Evolutionary conservation across 2,888 invertebrate species (phyloP), one percentile per base, ranked within the genome.

Genomic region (Drosophila mettleri): DNA sequence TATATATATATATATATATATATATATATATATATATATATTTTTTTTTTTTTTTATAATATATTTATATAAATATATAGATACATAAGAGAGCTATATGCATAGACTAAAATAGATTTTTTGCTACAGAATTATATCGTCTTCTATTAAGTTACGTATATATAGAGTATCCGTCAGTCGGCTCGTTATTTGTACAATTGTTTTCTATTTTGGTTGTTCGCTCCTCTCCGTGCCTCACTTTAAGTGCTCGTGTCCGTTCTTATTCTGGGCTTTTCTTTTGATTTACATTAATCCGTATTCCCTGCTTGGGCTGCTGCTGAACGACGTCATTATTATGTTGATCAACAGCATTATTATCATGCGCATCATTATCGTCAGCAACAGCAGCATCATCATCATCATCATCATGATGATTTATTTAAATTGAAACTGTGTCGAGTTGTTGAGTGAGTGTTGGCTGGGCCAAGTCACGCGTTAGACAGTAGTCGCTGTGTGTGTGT

Each of bases 371-470:
- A 48, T 31, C 20, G 45, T 29, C 18, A 52, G 16, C 34, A 64
- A 34, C 33, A 27, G 43, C 31, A 18, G 18, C 18, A 18, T 20
- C 41, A 1, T 12, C 12, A 39, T 5, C 1, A 20, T 1, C 20
- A 39, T 2, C 18, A 22, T 45, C 36, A 22, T 84, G 81, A 80
- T 78, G 71, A 76, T 73, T 71, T 79, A 81, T 84, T 78, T 86
- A 72, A 80, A 84, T 84, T 84, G 85, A 78, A 75, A 69, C 63
- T 69, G 61, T 71, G 76, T 75, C 75, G 74, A 74, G 76, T 71
- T 71, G 55, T 20, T 41, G 67, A 55, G 48, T 59, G 66, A 55
- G 48, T 68, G 53, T 48, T 55, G 60, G 34, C 39, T 45, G 52
- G 22, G 49, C 46, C 66, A 61, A 71, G 72, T 72, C 72, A 72